Conservation (phyloP, 2,113 vertebrate genomes). For the Sapayoa aenigma region DNA sequence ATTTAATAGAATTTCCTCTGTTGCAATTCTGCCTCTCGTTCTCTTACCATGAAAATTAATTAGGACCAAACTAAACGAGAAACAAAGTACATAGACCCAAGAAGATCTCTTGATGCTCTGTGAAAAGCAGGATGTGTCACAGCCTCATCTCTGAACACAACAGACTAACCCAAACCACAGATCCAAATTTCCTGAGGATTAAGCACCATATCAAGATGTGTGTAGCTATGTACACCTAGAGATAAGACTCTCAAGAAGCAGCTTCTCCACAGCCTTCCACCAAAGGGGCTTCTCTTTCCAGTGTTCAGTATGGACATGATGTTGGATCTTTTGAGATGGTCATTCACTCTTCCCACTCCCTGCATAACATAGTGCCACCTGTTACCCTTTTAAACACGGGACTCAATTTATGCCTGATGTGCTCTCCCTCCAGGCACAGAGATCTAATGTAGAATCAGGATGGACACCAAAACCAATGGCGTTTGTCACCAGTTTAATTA, state of each 20-base stretch:
- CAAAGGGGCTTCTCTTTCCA: background rate
- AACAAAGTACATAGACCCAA: background rate
- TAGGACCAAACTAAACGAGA: background rate
- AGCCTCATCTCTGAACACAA: background rate
- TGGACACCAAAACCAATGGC: background rate
- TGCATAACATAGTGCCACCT: background rate
- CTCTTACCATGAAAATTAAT: conserved; percentile 6
- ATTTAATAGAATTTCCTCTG: background rate
- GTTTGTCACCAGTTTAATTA: background rate
- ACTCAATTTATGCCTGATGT: background rate
- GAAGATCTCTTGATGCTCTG: background rate
- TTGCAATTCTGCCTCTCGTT: background rate
- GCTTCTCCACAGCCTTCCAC: background rate
- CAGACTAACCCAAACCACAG: background rate
- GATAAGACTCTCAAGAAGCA: background rate
- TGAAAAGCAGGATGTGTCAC: background rate
- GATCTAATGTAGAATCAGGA: background rate
- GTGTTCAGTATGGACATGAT: background rate
- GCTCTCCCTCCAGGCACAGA: background rate
- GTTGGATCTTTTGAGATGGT: background rate
- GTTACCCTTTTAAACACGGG: background rate
- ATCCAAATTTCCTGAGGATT: background rate
- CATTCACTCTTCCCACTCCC: background rate
- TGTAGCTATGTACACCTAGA: background rate
- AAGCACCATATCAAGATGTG: background rate